Evolutionary conservation across 2,797 vertebrate genomes (phyloP).

Genomic region (Sebastes steindachneri): DNA sequence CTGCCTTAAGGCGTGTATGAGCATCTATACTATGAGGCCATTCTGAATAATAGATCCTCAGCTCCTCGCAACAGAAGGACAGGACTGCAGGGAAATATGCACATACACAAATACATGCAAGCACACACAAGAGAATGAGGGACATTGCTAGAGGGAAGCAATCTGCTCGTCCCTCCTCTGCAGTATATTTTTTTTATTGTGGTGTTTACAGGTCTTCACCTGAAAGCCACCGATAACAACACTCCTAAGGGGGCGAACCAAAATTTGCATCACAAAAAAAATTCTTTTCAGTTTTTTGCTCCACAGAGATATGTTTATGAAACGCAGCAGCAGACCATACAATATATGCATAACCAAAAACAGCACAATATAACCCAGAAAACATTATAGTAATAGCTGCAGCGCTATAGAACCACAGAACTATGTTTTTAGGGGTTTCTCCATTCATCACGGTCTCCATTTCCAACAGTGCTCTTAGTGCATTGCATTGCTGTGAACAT

Average conservation of each 20-base stretch:
- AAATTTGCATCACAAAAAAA: conserved; percentile 15
- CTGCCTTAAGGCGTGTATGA: conserved; percentile 36
- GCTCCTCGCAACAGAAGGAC: conserved; percentile 70
- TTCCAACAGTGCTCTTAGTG: background rate
- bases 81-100: conserved; percentile 65
- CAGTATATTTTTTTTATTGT: conserved; percentile 14
- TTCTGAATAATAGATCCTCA: conserved; percentile 74
- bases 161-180: conserved; percentile 63
- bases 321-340: background rate
- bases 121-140: conserved; percentile 58
- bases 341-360: background rate
- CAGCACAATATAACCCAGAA: background rate
- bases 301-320: background rate
- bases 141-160: conserved; percentile 70
- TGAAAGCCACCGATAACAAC: conserved; percentile 18
- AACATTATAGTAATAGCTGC: background rate
- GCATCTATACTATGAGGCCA: conserved; percentile 64
- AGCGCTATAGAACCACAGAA: background rate
- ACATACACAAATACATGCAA: conserved; percentile 52
- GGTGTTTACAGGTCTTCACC: conserved; percentile 47
- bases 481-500: background rate
- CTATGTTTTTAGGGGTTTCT: background rate
- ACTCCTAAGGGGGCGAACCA: background rate
- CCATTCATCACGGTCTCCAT: background rate
- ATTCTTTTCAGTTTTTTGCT: background rate